Evolutionary conservation across 2,113 vertebrate genomes (phyloP), one percentile per base, ranked within the genome.

Genomic region (Orientallactaga bullata): DNA sequence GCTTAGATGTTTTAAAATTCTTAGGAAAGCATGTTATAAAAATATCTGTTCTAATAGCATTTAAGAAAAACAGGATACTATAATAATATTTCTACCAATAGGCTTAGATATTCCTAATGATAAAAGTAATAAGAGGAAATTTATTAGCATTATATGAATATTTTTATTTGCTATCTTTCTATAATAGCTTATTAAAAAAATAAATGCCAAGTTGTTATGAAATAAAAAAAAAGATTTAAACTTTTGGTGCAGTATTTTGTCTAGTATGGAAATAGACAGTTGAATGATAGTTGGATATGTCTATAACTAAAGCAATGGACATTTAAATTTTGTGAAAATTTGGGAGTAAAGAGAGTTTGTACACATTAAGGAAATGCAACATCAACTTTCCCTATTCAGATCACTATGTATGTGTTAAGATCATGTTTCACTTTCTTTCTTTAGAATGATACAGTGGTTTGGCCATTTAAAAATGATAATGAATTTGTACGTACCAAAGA

Each of bases 1-100:
- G 81, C 47, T 94, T 94, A 95, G 51, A 95, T 83, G 88, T 92
- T 94, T 60, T 94, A 84, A 93, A 92, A 94, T 10, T 35, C 81
- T 24, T 32, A 90, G 71, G 96, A 96, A 96, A 37, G 15, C 47
- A 73, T 60, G 73, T 20, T 58, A 63, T 74, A 26, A 37, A 82
- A 71, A 85, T 32, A 84, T 58, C 63, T 77, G 58, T 81, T n/a
- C 86, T 24, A 63, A 72, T 12, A 95, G 30, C n/a, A 17, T 83
- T 86, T 80, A 81, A 85, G n/a, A 30, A 66, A 32, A 42, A 3
- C 2, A 8, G 2, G 71, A 73, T 71, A 18, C 17, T 18, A 85
- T 28, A 76, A 47, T 47, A 47, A 8, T 47, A 47, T 47, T 91
- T 63, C 21, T 85, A 76, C 26, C 55, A 85, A 85, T 30, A 39